Evolutionary conservation across 2,888 invertebrate species (phyloP).

Genomic region (Scaptomyza flava): DNA sequence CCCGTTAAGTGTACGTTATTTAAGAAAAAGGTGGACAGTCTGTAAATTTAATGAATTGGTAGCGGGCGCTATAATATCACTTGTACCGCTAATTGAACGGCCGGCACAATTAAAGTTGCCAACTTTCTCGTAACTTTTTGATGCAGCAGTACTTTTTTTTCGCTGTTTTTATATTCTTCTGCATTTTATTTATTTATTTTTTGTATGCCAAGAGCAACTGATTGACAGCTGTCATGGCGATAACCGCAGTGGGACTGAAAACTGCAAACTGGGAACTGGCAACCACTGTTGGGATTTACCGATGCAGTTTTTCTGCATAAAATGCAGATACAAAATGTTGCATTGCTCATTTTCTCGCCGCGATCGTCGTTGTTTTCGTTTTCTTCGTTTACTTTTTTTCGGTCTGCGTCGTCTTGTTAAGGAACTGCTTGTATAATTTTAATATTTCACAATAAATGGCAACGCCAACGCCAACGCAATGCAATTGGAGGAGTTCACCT

Average conservation of each 20-base stretch:
- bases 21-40: slow-evolving; percentile 8
- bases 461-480: slow-evolving; percentile 70
- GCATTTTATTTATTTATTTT: neutral
- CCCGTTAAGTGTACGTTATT: slow-evolving; percentile 27
- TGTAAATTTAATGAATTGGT: slow-evolving; percentile 38
- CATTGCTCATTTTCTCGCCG: slow-evolving; percentile 75
- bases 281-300: slow-evolving; percentile 31
- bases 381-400: neutral
- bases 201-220: slow-evolving; percentile 33
- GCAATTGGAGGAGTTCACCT: slow-evolving; percentile 33
- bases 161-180: slow-evolving; percentile 2
- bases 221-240: slow-evolving; percentile 81
- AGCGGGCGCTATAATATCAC: slow-evolving; percentile 74
- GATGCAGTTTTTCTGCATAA: slow-evolving; percentile 53
- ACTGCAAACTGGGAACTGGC: slow-evolving; percentile 22
- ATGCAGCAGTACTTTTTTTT: slow-evolving; percentile 27
- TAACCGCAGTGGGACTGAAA: slow-evolving; percentile 72
- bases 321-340: slow-evolving; percentile 72
- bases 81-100: slow-evolving; percentile 73
- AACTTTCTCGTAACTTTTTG: slow-evolving; percentile 60
- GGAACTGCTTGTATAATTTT: slow-evolving; percentile 68
- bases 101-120: slow-evolving; percentile 61
- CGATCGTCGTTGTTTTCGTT: slow-evolving; percentile 25
- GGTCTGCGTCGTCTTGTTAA: slow-evolving; percentile 43
- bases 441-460: slow-evolving; percentile 77